Percentiles rank a stretch among this genome's conserved stretches.
Evolutionary conservation across 1,140 invertebrate genomes (phyloP).

Genomic region (Drosophila ohnishii): DNA sequence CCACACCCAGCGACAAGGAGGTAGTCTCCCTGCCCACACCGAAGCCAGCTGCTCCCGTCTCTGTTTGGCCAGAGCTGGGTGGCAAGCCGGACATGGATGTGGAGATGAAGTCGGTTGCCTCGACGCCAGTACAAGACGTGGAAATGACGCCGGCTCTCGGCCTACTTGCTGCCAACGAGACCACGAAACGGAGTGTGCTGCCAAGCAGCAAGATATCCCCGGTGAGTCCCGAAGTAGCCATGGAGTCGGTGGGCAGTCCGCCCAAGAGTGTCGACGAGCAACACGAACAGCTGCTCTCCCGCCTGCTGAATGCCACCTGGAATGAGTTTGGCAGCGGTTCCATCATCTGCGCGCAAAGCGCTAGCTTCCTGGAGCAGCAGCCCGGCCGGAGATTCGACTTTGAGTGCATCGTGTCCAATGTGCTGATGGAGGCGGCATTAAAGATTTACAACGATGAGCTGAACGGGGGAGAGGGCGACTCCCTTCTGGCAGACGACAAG

Average conservation of each 20-base stretch:
- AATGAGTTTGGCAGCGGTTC: slow-evolving; percentile 84
- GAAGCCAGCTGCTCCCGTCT: neutral
- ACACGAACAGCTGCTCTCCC: slow-evolving; percentile 84
- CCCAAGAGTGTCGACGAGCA: slow-evolving; percentile 83
- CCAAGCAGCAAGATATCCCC: slow-evolving; percentile 4
- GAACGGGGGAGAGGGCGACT: slow-evolving; percentile 21
- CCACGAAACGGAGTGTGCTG: slow-evolving; percentile 20
- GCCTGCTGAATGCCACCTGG: slow-evolving; percentile 86
- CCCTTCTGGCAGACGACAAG: slow-evolving; percentile 46
- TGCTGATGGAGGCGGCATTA: slow-evolving; percentile 86
- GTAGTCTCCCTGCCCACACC: slow-evolving; percentile 8
- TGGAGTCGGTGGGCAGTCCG: neutral
- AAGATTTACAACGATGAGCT: slow-evolving; percentile 84
- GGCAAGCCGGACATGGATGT: slow-evolving; percentile 72
- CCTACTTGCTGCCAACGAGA: slow-evolving; percentile 82
- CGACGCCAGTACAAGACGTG: slow-evolving; percentile 61
- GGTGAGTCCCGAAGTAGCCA: neutral
- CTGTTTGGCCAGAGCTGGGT: slow-evolving; percentile 38
- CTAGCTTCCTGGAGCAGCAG: slow-evolving; percentile 82
- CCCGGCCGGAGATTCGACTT: slow-evolving; percentile 77
- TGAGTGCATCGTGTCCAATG: slow-evolving; percentile 84
- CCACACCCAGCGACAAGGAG: slow-evolving; percentile 23
- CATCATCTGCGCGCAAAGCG: slow-evolving; percentile 86
- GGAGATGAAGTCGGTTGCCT: slow-evolving; percentile 72
- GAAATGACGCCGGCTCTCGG: slow-evolving; percentile 52